Base-by-base conservation (phyloP, 2,797 vertebrate genomes). In the Cryptoprocta ferox region DNA sequence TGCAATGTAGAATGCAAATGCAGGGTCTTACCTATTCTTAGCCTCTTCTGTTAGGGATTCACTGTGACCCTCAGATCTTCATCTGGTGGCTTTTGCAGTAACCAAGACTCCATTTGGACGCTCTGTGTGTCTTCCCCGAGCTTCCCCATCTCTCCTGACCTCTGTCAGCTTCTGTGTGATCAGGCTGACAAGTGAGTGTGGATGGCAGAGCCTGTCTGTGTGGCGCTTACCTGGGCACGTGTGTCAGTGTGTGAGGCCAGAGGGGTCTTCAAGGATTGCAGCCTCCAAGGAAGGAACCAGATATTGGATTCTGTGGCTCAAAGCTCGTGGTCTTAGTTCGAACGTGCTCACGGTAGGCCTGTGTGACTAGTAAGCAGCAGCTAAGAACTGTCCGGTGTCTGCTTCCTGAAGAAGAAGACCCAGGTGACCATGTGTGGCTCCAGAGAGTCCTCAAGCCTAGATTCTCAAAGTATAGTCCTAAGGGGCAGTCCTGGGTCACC, bases 1-100 rank as follows among this genome's bases (percentile, higher is more conserved):
- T n/a, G 39, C 15, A 6, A 0, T 3, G 9, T 1, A 2, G 14
- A 35, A 21, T 53, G 13, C 12, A 10, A 56, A 56, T 24, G 1
- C 19, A 28, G 8, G 32, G 13, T 82, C 65, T 65, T 14, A 2
- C 6, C 5, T 48, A 5, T 21, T 42, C 24, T 78, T 59, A 24
- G 59, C 30, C 28, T 85, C 35, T 59, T 79, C 35, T 39, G 13
- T 75, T 45, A 35, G 37, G 35, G 45, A 59, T n/a, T 81, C 71
- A 28, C 70, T 24, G 21, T 42, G 70, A 71, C 70, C 85, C 89
- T 93, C 39, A 2, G 39, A n/a, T 50, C 68, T 5, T 97, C n/a
- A 61, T 39, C 8, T 65, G 48, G 16, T 42, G 14, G 24, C 6
- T 70, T 80, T 48, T 48, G 8, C 1, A 42, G 30, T 37, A 39